Evolutionary conservation across 2,797 vertebrate species (phyloP).

Genomic region (Rhabdomys pumilio): DNA sequence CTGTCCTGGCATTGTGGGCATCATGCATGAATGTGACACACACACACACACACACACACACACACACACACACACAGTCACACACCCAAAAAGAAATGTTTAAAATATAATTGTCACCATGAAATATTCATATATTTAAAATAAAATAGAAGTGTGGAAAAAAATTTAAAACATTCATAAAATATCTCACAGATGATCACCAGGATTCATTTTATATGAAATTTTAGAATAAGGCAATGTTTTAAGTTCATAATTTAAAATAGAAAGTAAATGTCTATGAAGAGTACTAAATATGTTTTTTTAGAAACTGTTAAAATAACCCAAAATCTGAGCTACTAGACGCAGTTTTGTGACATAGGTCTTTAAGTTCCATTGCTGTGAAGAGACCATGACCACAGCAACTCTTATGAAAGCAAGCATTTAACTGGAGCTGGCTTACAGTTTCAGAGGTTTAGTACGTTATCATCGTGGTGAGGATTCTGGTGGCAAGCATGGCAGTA

Average conservation of each 20-base stretch:
- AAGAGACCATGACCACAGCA: neutral
- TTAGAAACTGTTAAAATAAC: neutral
- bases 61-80: neutral
- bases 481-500: neutral
- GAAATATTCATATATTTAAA: neutral
- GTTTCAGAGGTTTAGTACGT: neutral
- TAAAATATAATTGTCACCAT: neutral
- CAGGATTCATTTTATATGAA: neutral
- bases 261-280: neutral
- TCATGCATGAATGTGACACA: neutral
- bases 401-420: neutral
- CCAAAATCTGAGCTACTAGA: neutral
- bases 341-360: neutral
- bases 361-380: neutral
- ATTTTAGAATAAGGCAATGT: constrained; percentile 16
- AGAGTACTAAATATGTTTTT: neutral
- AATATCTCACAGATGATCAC: neutral
- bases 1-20: neutral
- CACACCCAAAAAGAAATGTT: neutral
- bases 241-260: constrained; percentile 50
- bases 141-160: neutral
- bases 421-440: neutral
- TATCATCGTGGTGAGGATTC: neutral
- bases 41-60: too few species aligned
- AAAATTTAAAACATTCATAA: constrained; percentile 10